Conservation (phyloP, 2,113 vertebrate genomes). For the Aegithalos caudatus region DNA sequence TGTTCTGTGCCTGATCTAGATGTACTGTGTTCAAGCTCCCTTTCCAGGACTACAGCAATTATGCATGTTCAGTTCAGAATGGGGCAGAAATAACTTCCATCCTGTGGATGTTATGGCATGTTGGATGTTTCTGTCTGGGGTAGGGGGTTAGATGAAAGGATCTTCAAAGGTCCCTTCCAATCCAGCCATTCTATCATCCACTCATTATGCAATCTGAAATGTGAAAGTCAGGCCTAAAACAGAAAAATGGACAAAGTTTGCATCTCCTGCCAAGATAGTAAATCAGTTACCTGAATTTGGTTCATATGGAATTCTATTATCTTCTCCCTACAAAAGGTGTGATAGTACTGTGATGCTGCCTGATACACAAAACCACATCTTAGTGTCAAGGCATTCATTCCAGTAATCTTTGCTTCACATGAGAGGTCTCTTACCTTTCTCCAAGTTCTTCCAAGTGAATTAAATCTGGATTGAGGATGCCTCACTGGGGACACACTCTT, state of each 20-base stretch:
- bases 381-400: neutral
- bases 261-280: neutral
- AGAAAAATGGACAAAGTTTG: neutral
- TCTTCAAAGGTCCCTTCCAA: neutral
- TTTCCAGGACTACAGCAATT: neutral
- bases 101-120: neutral
- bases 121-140: neutral
- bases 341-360: neutral
- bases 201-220: neutral
- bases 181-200: neutral
- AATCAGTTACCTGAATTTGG: fast-evolving
- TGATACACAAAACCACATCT: neutral
- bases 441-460: neutral
- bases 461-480: neutral
- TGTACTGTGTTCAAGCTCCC: neutral
- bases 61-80: neutral
- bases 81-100: neutral
- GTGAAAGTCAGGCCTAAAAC: neutral
- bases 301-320: neutral
- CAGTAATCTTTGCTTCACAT: neutral
- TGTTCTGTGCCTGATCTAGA: neutral
- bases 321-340: neutral
- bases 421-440: neutral
- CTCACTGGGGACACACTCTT: neutral
- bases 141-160: fast-evolving